Base-by-base conservation (phyloP, 2,888 invertebrate species). In the Watsonalla cultraria region DNA sequence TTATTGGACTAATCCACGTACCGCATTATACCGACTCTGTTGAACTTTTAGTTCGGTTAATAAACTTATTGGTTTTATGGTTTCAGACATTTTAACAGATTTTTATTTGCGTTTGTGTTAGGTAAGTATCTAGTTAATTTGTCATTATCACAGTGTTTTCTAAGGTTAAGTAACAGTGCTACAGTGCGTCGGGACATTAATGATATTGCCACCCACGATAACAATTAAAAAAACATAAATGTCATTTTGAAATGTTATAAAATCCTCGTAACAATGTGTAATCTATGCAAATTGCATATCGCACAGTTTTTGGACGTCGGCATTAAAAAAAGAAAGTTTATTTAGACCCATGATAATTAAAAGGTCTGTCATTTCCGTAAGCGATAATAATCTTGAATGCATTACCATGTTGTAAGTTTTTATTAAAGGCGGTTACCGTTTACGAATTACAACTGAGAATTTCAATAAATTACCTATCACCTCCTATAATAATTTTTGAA, bases 1-100 rank as follows among this genome's bases (percentile, higher is more conserved):
- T 80, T 78, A 76, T 80, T 74, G 70, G 72, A 68, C 71, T 72
- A 62, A 70, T 72, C 67, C 63, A 47, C 47, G 48, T 53, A 48
- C 35, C 45, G 45, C 45, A 24, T 53, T 53, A 46, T 46, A 14
- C 24, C 37, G 14, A 37, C 37, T 15, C 15, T 46, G 39, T 53
- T 53, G n/a, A 35, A 46, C 37, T 46, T 49, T 45, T 48, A 50
- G 46, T 46, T 53, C 37, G 50, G 35, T 46, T 37, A 39, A 46
- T 8, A 37, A 50, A 50, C 45, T 35, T 49, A 48, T 53, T 48
- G 24, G 13, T 45, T 34, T 45, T 49, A 47, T 45, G 37, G 39
- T 49, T 15, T 37, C 7, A 9, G 14, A 9, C 37, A 15, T 14
- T 49, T 14, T 5, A 37, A 14, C 14, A 14, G 37, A 14, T 49